Percentiles rank a stretch among this genome's conserved stretches.
Conservation (phyloP, 2,797 vertebrate genomes). For the Chaenodraco wilsoni region DNA sequence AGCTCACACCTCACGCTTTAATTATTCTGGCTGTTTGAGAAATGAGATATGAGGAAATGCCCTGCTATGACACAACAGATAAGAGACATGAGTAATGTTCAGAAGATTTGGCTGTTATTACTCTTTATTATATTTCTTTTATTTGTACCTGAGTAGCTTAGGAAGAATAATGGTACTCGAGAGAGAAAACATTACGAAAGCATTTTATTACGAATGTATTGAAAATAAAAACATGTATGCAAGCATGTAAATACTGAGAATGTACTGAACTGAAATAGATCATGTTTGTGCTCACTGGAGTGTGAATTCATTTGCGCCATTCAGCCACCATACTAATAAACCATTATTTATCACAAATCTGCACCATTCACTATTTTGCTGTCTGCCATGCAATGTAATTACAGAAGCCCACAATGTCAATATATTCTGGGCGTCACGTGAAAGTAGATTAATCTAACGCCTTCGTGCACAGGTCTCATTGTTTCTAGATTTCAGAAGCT, state of each 20-base stretch:
- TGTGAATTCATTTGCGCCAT: constrained; percentile 89
- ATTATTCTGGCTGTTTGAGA: constrained; percentile 79
- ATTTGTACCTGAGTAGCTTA: constrained; percentile 71
- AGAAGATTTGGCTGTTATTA: constrained; percentile 79
- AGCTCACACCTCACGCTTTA: constrained; percentile 84
- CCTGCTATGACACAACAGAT: constrained; percentile 90
- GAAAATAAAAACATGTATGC: constrained; percentile 13
- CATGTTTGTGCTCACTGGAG: constrained; percentile 83
- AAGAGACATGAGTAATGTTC: constrained; percentile 86
- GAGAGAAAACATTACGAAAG: constrained; percentile 23
- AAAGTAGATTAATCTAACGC: constrained; percentile 48
- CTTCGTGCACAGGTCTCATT: constrained; percentile 40
- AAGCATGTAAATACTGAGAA: neutral
- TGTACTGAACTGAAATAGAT: constrained; percentile 28
- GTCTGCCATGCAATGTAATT: constrained; percentile 88
- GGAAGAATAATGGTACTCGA: constrained; percentile 47
- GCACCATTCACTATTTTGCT: constrained; percentile 88
- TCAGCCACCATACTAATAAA: constrained; percentile 88
- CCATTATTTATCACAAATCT: constrained; percentile 92
- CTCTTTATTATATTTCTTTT: constrained; percentile 76
- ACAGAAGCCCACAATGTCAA: constrained; percentile 88
- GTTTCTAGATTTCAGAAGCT: constrained; percentile 41
- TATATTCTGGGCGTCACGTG: constrained; percentile 88
- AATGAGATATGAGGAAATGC: constrained; percentile 85
- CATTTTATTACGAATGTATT: constrained; percentile 15